A percentile compares a stretch with the other conserved stretches of the same genome.
Conservation (phyloP, 2,113 vertebrate species). For the Excalfactoria chinensis region DNA sequence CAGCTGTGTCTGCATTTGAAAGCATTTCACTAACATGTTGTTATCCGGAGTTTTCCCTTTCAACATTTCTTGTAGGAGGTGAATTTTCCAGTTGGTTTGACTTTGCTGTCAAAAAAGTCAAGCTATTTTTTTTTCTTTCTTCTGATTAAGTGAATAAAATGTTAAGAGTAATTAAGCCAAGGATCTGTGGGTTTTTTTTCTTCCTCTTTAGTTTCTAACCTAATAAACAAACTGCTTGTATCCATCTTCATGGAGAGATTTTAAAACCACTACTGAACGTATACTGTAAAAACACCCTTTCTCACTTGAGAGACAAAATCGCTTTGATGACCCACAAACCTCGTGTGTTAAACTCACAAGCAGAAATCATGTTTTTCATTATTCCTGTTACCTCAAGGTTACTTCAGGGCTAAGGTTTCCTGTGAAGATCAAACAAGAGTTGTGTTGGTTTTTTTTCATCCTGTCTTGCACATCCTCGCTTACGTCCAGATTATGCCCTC, state of each 20-base stretch:
- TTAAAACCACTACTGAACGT: conserved; percentile 19
- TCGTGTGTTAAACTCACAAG: conserved; percentile 34
- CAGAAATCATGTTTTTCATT: conserved; percentile 50
- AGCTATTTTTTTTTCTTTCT: conserved; percentile 38
- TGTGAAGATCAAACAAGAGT: conserved; percentile 42
- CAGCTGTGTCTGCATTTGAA: conserved; percentile 43
- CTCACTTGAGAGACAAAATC: conserved; percentile 42
- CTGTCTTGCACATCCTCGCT: background rate
- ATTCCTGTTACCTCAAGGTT: conserved; percentile 55
- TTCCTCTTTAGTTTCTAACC: background rate
- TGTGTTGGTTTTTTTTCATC: background rate
- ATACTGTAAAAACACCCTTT: conserved; percentile 43
- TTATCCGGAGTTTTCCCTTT: conserved; percentile 35
- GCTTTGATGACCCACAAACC: conserved; percentile 62
- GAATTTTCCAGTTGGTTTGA: conserved; percentile 75
- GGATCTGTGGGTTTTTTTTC: background rate
- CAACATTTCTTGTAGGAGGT: conserved; percentile 65
- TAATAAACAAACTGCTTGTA: conserved; percentile 49
- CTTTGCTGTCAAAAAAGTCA: conserved; percentile 72
- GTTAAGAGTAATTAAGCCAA: conserved; percentile 62
- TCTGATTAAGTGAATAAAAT: conserved; percentile 67
- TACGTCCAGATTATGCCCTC: conserved; percentile 20
- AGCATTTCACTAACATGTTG: conserved; percentile 26
- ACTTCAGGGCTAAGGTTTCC: conserved; percentile 37
- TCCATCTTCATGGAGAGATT: background rate